phyloP scores from a whole-genome alignment of 2,113 vertebrate genomes.

The Erythrocercus mccallii region DNA sequence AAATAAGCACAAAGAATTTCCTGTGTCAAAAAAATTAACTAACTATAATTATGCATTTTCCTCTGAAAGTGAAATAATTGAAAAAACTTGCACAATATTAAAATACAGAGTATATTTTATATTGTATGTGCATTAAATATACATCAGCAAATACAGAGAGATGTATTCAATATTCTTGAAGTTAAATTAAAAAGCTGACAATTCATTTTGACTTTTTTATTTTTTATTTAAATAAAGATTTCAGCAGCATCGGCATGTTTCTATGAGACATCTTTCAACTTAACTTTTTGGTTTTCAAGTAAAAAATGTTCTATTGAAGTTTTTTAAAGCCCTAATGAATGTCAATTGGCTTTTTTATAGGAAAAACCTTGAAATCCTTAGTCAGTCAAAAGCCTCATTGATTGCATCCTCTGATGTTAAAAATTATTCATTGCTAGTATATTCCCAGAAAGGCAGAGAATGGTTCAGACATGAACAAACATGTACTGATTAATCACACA shows the following conservation, averaged over 20 bases:
- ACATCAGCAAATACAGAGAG: not conserved
- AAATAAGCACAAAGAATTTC: not conserved
- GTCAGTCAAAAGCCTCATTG: constrained; percentile 43
- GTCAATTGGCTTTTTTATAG: constrained; percentile 8
- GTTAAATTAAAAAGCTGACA: not conserved
- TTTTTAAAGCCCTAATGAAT: constrained; percentile 9
- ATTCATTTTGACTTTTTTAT: not conserved
- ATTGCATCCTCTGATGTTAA: constrained; percentile 42
- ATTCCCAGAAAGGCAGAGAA: constrained; percentile 7
- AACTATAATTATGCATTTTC: not conserved
- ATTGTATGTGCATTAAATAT: not conserved
- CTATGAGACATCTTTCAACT: not conserved
- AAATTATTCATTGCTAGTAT: constrained; percentile 15
- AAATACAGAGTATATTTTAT: not conserved
- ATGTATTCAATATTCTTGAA: not conserved
- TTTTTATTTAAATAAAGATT: not conserved
- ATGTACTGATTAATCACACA: not conserved
- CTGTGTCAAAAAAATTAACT: not conserved
- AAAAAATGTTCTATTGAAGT: not conserved
- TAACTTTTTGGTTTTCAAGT: not conserved
- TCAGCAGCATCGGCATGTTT: not conserved
- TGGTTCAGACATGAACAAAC: not conserved
- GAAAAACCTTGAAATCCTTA: constrained; percentile 44
- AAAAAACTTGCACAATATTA: not conserved
- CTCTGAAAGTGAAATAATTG: not conserved